A percentile compares a stretch with the other conserved stretches of the same genome.
These are phyloP conservation scores for Sinocyclocheilus anshuiensis DNA, from an alignment of 2,113 vertebrate species.

Conservation along the genomic window DNA sequence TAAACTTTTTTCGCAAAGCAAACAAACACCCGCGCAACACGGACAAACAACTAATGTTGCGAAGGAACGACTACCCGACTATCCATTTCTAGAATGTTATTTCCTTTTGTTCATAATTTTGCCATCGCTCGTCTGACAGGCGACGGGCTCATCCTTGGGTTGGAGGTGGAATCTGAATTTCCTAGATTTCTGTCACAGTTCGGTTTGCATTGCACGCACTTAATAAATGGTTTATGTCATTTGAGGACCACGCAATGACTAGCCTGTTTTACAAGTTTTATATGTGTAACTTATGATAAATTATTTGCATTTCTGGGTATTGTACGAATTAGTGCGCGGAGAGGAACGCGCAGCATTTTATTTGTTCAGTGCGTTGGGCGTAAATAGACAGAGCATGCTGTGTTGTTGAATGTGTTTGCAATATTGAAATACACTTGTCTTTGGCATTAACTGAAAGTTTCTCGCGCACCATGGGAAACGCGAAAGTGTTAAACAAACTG, in stretches of 20 bases:
- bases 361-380: background rate
- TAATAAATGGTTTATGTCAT: background rate
- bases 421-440: background rate
- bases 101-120: background rate
- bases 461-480: no score
- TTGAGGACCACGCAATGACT: background rate
- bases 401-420: background rate
- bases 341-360: background rate
- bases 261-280: background rate
- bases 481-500: slow-evolving; percentile 3
- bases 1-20: slow-evolving; percentile 66
- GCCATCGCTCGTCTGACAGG: background rate
- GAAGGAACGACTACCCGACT: background rate
- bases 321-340: background rate
- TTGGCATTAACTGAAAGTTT: background rate
- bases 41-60: slow-evolving; percentile 68
- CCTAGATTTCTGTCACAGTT: background rate
- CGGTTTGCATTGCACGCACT: background rate
- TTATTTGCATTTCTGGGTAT: background rate
- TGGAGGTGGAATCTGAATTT: background rate
- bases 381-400: background rate
- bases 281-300: background rate
- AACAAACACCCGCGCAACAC: slow-evolving; percentile 73
- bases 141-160: background rate
- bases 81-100: background rate